Evolutionary conservation across 2,888 invertebrate genomes (phyloP), one percentile per base, ranked within the genome.

Genomic region (Oscheius sp.): DNA sequence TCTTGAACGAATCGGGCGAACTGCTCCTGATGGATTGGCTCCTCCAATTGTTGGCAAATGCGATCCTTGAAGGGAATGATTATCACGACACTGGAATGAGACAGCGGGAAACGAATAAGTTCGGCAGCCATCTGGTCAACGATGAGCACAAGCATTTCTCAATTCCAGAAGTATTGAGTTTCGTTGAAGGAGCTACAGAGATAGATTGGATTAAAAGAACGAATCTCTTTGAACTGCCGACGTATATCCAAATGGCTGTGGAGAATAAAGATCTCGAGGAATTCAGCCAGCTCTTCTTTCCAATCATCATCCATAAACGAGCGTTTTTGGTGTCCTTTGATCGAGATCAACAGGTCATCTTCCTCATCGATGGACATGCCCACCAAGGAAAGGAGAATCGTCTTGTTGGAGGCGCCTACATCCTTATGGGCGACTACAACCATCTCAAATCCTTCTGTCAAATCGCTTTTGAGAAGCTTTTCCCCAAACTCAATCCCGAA

Each of bases 21-120:
- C 34, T 55, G 34, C 8, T 17, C 15, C 8, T 55, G 20, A 10
- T 25, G 33, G 33, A 33, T 2, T 15, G 25, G 33, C 8, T 55
- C n/a, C 8, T 55, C 20, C 34, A 55, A 10, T n/a, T 55, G 10
- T 1, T 55, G n/a, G 55, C 33, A 10, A 55, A 55, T 34, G 6
- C 55, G 20, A 55, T 55, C n/a, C n/a, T 55, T 20, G 55, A 55
- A 34, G 55, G 55, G 34, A 55, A 55, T 17, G 37, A 55, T 6
- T 15, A 3, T 4, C 48, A 48, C 25, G 17, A 17, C 12, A 17
- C 3, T 3, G 42, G 5, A 3, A 42, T 42, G 42, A 42, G 42
- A 17, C 15, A 42, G 3, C 15, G 42, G 17, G n/a, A 3, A 4
- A 15, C n/a, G 4, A 15, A 17, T n/a, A 34, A 34, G 37, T 10